Evolutionary conservation across 1,140 invertebrate genomes (phyloP).

Genomic region (Leptinotarsa undecemlineata): DNA sequence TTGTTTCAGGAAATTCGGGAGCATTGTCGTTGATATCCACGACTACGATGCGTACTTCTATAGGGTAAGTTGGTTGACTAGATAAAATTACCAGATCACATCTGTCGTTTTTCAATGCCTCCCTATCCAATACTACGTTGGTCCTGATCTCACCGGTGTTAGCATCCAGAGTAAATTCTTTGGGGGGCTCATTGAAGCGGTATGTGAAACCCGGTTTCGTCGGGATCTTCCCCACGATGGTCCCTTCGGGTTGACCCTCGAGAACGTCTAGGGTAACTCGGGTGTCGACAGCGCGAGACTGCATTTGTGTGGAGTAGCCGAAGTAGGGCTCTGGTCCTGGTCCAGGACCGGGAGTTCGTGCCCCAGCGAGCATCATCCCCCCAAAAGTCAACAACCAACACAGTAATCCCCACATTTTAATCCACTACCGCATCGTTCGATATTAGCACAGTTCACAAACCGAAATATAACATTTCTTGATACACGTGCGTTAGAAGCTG

Average conservation of each 20-base stretch:
- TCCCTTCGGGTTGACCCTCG: slow-evolving; percentile 81
- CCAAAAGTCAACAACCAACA: slow-evolving; percentile 24
- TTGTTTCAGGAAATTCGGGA: slow-evolving; percentile 86
- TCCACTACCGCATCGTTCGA: slow-evolving; percentile 17
- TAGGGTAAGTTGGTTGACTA: slow-evolving; percentile 90
- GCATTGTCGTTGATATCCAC: slow-evolving; percentile 88
- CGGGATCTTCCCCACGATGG: slow-evolving; percentile 82
- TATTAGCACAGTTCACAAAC: not conserved
- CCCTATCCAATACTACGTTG: slow-evolving; percentile 78
- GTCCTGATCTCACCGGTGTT: slow-evolving; percentile 82
- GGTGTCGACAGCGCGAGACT: slow-evolving; percentile 83
- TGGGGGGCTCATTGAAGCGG: slow-evolving; percentile 86
- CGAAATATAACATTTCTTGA: slow-evolving; percentile 41
- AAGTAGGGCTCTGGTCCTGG: slow-evolving; percentile 52
- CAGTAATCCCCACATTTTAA: slow-evolving; percentile 22
- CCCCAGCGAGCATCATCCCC: slow-evolving; percentile 43
- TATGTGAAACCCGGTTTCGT: slow-evolving; percentile 86
- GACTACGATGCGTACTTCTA: slow-evolving; percentile 85
- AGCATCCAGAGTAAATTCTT: slow-evolving; percentile 80
- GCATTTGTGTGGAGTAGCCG: slow-evolving; percentile 69
- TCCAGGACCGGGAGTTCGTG: slow-evolving; percentile 55
- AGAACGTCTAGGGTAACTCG: slow-evolving; percentile 81
- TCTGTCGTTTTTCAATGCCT: slow-evolving; percentile 73
- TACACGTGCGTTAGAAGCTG: slow-evolving; percentile 46
- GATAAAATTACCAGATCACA: slow-evolving; percentile 89